Percentiles rank a stretch among this genome's conserved stretches.
These are phyloP conservation scores for Halcyon senegalensis DNA, from an alignment of 2,113 vertebrate genomes.

Conservation along the genomic window DNA sequence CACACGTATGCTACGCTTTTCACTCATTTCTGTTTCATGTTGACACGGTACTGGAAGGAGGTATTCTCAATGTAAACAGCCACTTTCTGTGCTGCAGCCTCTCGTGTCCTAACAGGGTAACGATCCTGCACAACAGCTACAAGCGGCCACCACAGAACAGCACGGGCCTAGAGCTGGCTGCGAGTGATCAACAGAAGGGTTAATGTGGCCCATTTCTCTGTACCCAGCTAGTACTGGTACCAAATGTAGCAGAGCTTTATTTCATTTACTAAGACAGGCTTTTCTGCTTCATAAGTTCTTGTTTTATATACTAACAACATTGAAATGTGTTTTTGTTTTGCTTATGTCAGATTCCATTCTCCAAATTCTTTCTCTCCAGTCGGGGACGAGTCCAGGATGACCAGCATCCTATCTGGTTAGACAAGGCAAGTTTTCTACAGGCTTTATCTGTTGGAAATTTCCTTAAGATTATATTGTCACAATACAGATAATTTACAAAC, in stretches of 20 bases:
- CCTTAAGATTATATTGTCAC: not conserved
- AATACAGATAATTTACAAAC: not conserved
- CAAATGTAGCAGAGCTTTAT: not conserved
- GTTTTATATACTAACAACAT: not conserved
- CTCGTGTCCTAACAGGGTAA: not conserved
- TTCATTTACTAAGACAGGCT: not conserved
- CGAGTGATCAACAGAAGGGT: rapidly evolving
- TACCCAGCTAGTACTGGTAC: not conserved
- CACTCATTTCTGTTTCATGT: too few relatives aligned
- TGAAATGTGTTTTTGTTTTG: not conserved
- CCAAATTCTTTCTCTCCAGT: slow-evolving; percentile 93
- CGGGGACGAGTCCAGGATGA: slow-evolving; percentile 88
- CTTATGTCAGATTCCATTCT: slow-evolving; percentile 90
- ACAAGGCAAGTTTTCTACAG: slow-evolving; percentile 81
- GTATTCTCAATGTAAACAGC: rapidly evolving
- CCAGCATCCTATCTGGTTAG: slow-evolving; percentile 84
- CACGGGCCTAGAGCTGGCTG: not conserved
- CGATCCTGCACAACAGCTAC: rapidly evolving
- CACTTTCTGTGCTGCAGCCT: not conserved
- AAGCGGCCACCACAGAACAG: not conserved
- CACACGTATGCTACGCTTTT: too few relatives aligned
- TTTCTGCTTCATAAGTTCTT: not conserved
- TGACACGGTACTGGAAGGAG: not conserved
- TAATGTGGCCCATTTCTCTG: not conserved
- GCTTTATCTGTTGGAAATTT: not conserved